A percentile compares a stretch with the other conserved stretches of the same genome.
These are phyloP conservation scores for Hetaerina americana DNA, from an alignment of 1,140 invertebrate species.

Conservation along the genomic window DNA sequence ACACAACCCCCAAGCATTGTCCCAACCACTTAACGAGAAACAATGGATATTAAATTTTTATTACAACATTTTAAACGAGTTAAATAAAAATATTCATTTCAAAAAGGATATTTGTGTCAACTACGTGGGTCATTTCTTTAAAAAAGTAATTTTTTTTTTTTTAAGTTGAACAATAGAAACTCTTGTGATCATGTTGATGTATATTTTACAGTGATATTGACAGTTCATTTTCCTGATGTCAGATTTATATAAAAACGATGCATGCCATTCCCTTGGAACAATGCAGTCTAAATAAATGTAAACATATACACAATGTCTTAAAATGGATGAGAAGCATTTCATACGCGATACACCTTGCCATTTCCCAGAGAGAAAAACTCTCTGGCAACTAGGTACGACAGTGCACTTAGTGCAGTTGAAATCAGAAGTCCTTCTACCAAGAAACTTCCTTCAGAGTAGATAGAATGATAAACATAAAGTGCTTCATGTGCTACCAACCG, in stretches of 20 bases:
- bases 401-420: no score
- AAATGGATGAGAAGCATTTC: background rate
- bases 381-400: no score
- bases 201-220: background rate
- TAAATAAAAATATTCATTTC: background rate
- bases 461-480: no score
- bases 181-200: background rate
- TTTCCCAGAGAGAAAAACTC: background rate
- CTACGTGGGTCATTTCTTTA: background rate
- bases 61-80: background rate
- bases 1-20: background rate
- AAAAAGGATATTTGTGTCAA: background rate
- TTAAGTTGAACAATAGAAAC: background rate
- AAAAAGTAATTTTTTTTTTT: background rate
- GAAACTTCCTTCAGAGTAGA: no score
- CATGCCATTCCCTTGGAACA: background rate
- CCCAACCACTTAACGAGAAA: background rate
- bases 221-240: background rate
- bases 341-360: background rate
- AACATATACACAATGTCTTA: background rate
- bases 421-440: no score
- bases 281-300: background rate
- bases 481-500: no score
- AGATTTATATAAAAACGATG: background rate
- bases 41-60: background rate